phyloP scores from a whole-genome alignment of 2,888 invertebrate species.

The Polyommatus iphigenia region DNA sequence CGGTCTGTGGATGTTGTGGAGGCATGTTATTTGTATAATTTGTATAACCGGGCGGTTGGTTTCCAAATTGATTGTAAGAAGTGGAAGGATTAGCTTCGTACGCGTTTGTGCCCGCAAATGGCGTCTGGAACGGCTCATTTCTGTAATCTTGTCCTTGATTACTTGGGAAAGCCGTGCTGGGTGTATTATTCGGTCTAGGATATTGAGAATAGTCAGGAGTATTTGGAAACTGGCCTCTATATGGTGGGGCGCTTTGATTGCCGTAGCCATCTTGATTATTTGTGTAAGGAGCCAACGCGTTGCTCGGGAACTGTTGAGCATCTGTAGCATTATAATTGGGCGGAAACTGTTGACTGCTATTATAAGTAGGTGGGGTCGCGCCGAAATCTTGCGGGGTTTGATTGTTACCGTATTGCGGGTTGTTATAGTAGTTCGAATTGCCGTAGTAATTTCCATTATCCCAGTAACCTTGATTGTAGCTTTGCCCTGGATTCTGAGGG shows the following conservation, averaged over 20 bases:
- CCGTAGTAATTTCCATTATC: slow-evolving; percentile 67
- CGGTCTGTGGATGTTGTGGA: slow-evolving; percentile 47
- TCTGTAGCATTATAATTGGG: slow-evolving; percentile 58
- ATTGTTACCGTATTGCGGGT: slow-evolving; percentile 62
- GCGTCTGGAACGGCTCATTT: slow-evolving; percentile 59
- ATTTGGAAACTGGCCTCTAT: slow-evolving; percentile 51
- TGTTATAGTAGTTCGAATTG: slow-evolving; percentile 67
- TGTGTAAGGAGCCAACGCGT: slow-evolving; percentile 58
- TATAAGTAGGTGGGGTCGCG: slow-evolving; percentile 54
- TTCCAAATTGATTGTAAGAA: slow-evolving; percentile 63
- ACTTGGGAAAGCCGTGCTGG: slow-evolving; percentile 46
- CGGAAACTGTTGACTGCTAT: slow-evolving; percentile 59
- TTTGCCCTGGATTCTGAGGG: slow-evolving; percentile 60
- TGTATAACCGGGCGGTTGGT: slow-evolving; percentile 56
- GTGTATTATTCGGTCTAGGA: slow-evolving; percentile 33
- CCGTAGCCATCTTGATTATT: slow-evolving; percentile 60
- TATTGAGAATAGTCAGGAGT: slow-evolving; percentile 61
- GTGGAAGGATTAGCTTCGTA: slow-evolving; percentile 54
- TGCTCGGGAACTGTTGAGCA: slow-evolving; percentile 57
- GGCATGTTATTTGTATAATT: slow-evolving; percentile 58
- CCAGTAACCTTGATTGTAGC: slow-evolving; percentile 72
- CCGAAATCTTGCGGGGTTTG: slow-evolving; percentile 61
- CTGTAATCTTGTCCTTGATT: slow-evolving; percentile 51
- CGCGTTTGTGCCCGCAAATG: slow-evolving; percentile 51
- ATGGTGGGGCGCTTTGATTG: slow-evolving; percentile 60